Conservation (phyloP, 2,113 vertebrate genomes). For the Podiceps cristatus region DNA sequence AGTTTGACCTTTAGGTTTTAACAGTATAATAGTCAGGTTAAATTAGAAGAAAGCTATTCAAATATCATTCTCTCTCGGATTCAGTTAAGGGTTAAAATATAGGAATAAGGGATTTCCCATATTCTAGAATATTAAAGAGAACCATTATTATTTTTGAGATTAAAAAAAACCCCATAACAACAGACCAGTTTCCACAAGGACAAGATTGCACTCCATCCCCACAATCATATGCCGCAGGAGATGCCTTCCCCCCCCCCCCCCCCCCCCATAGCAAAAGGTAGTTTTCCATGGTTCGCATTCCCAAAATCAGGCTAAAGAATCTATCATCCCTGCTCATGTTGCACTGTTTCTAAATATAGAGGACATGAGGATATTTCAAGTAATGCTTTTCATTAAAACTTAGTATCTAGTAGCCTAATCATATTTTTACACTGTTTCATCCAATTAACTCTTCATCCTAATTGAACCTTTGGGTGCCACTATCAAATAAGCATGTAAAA, state of each 20-base stretch:
- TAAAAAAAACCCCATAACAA: not conserved
- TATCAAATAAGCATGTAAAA: not conserved
- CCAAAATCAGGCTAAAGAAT: not conserved
- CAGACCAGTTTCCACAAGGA: not conserved
- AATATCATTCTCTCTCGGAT: not conserved
- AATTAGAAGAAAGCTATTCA: not conserved
- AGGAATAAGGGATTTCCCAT: not conserved
- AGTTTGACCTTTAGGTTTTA: slow-evolving; percentile 19
- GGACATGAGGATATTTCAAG: not conserved
- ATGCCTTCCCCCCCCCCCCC: fast-evolving
- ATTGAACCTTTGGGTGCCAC: not conserved
- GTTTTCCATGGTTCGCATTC: not conserved
- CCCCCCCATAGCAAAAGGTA: not conserved
- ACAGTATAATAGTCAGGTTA: not conserved
- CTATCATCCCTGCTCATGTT: not conserved
- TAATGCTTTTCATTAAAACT: not conserved
- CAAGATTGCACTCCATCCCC: not conserved
- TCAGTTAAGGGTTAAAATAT: not conserved
- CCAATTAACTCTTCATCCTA: not conserved
- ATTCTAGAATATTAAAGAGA: not conserved
- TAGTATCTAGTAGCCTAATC: not conserved
- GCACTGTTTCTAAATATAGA: not conserved
- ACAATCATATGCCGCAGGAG: not conserved
- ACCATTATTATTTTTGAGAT: not conserved
- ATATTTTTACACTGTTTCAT: not conserved